phyloP scores from a whole-genome alignment of 1,140 invertebrate genomes.

The Drosophila gunungcola region DNA sequence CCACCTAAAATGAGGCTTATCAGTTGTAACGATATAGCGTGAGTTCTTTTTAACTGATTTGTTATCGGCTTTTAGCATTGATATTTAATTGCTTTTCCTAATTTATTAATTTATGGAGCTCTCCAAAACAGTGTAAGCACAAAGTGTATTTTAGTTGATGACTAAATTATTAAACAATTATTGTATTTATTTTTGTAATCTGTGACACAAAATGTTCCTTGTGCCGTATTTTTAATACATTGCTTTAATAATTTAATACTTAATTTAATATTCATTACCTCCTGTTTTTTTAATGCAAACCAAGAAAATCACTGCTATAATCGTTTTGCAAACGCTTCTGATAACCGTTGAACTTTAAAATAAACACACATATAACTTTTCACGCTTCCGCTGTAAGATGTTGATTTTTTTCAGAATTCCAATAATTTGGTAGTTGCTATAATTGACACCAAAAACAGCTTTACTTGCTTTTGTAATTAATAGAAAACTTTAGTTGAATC shows the following conservation, averaged over 20 bases:
- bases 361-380: neutral
- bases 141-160: constrained; percentile 27
- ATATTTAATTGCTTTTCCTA: constrained; percentile 35
- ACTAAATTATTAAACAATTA: constrained; percentile 24
- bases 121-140: constrained; percentile 6
- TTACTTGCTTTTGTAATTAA: constrained; percentile 55
- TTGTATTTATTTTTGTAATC: constrained; percentile 23
- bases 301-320: constrained; percentile 11
- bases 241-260: constrained; percentile 52
- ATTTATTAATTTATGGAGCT: constrained; percentile 21
- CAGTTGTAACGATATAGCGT: constrained; percentile 44
- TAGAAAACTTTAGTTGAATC: constrained; percentile 26
- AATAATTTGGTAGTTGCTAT: constrained; percentile 17
- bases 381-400: neutral
- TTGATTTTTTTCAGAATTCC: constrained; percentile 12
- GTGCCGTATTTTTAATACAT: constrained; percentile 56
- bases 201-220: constrained; percentile 55
- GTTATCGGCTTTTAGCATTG: constrained; percentile 45
- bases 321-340: constrained; percentile 8
- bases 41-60: constrained; percentile 34
- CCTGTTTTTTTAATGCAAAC: constrained; percentile 1
- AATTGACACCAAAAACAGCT: constrained; percentile 50
- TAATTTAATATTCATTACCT: neutral
- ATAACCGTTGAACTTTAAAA: constrained; percentile 8
- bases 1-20: constrained; percentile 50